phyloP scores from a whole-genome alignment of 2,888 invertebrate species.

The Phorcus lineatus region DNA sequence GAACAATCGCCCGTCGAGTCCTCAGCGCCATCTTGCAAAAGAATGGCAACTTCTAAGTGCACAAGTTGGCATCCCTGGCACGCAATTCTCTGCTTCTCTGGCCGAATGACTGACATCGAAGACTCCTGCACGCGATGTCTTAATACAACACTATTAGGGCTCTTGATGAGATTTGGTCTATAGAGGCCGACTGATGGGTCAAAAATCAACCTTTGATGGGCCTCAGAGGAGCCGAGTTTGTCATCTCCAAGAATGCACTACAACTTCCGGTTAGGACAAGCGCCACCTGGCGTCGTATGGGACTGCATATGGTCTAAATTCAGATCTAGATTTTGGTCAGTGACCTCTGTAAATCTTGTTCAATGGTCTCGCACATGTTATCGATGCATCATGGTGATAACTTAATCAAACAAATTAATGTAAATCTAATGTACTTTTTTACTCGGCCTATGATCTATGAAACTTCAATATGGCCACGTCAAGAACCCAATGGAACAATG shows the following conservation, averaged over 20 bases:
- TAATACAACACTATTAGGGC: constrained; percentile 26
- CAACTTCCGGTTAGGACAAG: neutral
- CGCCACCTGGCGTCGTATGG: neutral
- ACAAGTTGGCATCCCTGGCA: neutral
- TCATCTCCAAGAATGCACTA: constrained; percentile 4
- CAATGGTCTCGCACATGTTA: no score
- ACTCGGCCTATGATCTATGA: no score
- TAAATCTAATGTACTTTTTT: no score
- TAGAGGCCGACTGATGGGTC: constrained; percentile 26
- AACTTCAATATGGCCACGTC: no score
- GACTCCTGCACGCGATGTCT: constrained; percentile 17
- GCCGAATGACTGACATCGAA: constrained; percentile 9
- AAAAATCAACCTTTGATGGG: constrained; percentile 30
- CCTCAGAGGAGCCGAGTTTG: constrained; percentile 13
- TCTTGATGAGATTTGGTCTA: constrained; percentile 24
- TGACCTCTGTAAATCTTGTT: no score
- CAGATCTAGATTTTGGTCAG: no score
- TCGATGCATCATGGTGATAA: no score
- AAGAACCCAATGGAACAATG: no score
- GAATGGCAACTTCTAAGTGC: constrained; percentile 9
- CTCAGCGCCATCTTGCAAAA: neutral
- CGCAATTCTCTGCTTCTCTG: constrained; percentile 8
- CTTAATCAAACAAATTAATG: no score
- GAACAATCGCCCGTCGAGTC: neutral
- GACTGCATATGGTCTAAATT: no score